Base-by-base conservation (phyloP, 2,888 invertebrate genomes). In the Graphium colonna region DNA sequence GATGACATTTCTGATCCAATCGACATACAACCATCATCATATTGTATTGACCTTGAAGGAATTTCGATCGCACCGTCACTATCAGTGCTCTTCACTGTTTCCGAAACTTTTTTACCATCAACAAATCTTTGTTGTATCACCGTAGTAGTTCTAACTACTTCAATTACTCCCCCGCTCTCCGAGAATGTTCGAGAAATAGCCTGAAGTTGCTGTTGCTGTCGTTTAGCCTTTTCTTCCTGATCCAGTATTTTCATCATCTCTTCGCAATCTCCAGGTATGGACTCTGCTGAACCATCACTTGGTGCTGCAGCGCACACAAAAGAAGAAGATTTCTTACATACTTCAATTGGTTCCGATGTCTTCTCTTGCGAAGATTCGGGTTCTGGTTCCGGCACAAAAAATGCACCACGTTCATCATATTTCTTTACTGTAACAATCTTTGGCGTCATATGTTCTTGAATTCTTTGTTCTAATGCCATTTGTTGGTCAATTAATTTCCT, bases 251-350 rank as follows among this genome's bases (percentile, higher is more conserved):
- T 92, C 92, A 79, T 92, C 92, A 71, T 91, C 83, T 77, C 91
- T 81, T 73, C 93, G 81, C 77, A 93, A 74, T 71, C 94, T 85
- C 86, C 93, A 82, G 89, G 87, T 55, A 89, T 87, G 0, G 90
- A 90, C 65, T 90, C 89, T 0, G 85, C 89, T 41, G 90, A 88
- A 8, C 88, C 90, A 46, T 87, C 88, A 58, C 86, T 88, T 1
- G 86, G 82, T 28, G 86, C 82, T n/a, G 85, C 79, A 41, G 86
- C 87, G 46, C 90, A 90, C 42, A 87, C 73, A 53, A 89, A 90
- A 1, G 86, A 71, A 5, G 86, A 79, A 3, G 76, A 60, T 61
- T 89, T 90, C 40, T 73, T 73, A 57, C 90, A 90, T 59, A 85
- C 82, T 73, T 90, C 90, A 33, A 68, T 64, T 1, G 86, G 68